phyloP scores from a whole-genome alignment of 2,113 vertebrate genomes.

The Jacana jacana region DNA sequence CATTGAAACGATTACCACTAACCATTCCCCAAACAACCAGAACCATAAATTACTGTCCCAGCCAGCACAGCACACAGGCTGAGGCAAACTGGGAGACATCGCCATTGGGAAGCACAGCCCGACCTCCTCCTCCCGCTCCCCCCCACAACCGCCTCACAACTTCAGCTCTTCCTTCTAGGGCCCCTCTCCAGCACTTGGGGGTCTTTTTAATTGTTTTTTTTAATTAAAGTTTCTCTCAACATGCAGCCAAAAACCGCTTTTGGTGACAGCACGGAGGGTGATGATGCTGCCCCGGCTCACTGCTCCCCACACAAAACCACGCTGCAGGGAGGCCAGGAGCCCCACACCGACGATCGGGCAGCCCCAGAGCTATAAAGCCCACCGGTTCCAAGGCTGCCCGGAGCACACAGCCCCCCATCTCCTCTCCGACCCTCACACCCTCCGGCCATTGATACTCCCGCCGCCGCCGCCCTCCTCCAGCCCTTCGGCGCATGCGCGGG shows the following conservation, averaged over 20 bases:
- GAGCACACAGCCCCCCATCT: too few relatives aligned
- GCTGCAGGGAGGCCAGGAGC: background rate
- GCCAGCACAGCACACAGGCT: background rate
- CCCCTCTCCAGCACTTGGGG: background rate
- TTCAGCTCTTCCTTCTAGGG: too few relatives aligned
- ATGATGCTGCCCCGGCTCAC: too few relatives aligned
- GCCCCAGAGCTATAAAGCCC: background rate
- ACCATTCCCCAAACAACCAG: background rate
- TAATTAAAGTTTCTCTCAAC: background rate
- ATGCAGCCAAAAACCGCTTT: background rate
- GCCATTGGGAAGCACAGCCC: background rate
- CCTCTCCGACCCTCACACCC: background rate
- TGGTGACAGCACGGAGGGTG: rapidly evolving
- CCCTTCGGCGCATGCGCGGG: background rate
- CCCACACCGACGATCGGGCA: background rate
- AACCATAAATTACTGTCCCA: rapidly evolving
- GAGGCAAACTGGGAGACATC: rapidly evolving
- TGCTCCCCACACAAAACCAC: background rate
- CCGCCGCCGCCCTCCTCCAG: background rate
- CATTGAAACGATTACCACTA: background rate
- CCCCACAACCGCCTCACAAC: background rate
- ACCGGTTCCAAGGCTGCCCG: rapidly evolving
- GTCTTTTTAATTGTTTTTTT: rapidly evolving
- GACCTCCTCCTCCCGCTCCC: background rate
- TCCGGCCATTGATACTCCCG: background rate